Evolutionary conservation across 2,888 invertebrate species (phyloP).

Genomic region (Microctonus aethiopoides): DNA sequence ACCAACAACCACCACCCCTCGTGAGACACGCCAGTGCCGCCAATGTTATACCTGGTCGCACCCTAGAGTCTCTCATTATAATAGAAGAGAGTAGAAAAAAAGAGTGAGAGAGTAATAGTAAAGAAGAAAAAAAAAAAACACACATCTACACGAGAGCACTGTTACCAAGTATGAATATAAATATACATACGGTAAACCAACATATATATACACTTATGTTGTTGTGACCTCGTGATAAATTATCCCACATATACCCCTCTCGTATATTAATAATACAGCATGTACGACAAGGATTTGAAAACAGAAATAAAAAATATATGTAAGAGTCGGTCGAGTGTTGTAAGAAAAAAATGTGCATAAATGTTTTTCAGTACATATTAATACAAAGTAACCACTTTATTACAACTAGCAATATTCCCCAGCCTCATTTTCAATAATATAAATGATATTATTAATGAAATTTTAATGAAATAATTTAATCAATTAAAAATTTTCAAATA

Average conservation of each 20-base stretch:
- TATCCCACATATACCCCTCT: conserved; percentile 15
- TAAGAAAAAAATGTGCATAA: no score
- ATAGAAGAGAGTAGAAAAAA: conserved; percentile 43
- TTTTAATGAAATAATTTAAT: no score
- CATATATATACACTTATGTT: conserved; percentile 18
- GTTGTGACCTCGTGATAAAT: conserved; percentile 29
- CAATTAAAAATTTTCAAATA: no score
- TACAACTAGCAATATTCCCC: not conserved
- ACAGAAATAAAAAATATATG: not conserved
- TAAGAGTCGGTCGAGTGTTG: not conserved
- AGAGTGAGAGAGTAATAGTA: conserved; percentile 30
- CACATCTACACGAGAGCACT: conserved; percentile 25
- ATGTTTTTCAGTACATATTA: no score
- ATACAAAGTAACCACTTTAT: not conserved
- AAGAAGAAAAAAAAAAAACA: conserved; percentile 15
- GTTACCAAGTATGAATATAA: conserved; percentile 35
- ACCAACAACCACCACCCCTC: conserved; percentile 44
- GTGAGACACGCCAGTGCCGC: conserved; percentile 49
- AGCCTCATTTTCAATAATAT: not conserved
- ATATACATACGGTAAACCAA: conserved; percentile 14
- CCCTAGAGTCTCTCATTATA: conserved; percentile 57
- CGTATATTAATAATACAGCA: conserved; percentile 22
- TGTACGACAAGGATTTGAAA: conserved; percentile 12
- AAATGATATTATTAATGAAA: no score
- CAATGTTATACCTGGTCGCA: conserved; percentile 45